Evolutionary conservation across 2,888 invertebrate genomes (phyloP).

Genomic region (Oscheius sp.): DNA sequence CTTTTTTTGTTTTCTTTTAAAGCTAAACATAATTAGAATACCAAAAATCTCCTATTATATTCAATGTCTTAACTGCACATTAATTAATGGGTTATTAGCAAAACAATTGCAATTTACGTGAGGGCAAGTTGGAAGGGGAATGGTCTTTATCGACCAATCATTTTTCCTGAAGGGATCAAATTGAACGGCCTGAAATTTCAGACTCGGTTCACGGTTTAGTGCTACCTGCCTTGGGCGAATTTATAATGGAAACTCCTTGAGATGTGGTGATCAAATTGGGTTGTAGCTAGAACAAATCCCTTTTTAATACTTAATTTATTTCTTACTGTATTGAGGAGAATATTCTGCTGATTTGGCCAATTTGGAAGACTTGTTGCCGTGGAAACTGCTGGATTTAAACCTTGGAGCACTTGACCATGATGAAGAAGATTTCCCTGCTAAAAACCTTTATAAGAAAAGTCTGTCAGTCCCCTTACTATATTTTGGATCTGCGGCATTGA

Average conservation of each 20-base stretch:
- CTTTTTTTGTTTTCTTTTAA: background rate
- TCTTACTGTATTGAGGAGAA: constrained; percentile 2
- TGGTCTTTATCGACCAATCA: constrained; percentile 26
- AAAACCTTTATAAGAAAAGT: background rate
- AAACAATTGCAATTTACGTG: constrained; percentile 26
- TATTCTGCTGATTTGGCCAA: constrained; percentile 6
- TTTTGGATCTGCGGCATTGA: background rate
- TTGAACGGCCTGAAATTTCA: constrained; percentile 16
- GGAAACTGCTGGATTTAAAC: background rate
- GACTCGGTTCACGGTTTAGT: background rate
- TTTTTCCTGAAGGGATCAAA: constrained; percentile 11
- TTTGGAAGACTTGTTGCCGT: background rate
- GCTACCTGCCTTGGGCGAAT: constrained; percentile 30
- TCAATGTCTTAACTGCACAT: background rate
- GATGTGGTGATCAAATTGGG: constrained; percentile 4
- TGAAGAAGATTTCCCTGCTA: background rate
- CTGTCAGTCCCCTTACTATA: background rate
- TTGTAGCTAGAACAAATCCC: constrained; percentile 3
- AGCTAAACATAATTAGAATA: background rate
- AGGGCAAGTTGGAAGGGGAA: constrained; percentile 18
- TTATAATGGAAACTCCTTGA: background rate
- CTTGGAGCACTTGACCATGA: constrained; percentile 7
- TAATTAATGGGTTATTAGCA: background rate
- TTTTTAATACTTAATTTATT: background rate
- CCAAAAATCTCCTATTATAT: constrained; percentile 10